Evolutionary conservation across 2,888 invertebrate species (phyloP), one percentile per base, ranked within the genome.

Genomic region (Cataglyphis altisquamis): DNA sequence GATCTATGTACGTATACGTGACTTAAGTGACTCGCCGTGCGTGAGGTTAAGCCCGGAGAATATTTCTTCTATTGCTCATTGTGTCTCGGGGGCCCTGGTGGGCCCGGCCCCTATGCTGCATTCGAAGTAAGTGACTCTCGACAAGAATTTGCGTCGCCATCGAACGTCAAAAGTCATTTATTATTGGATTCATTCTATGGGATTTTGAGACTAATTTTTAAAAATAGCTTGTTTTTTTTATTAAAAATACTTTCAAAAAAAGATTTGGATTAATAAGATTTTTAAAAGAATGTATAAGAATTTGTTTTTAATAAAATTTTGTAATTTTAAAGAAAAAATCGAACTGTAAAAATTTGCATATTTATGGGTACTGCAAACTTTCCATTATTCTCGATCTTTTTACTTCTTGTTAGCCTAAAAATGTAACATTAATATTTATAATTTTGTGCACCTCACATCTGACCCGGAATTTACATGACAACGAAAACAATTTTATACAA

Each of bases 41-140:
- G 86, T 90, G 91, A 92, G 92, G 90, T 91, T 90, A 92, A 90
- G 86, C 86, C 86, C 78, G 82, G 90, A 89, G 91, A 92, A 92
- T 92, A 90, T 89, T 90, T 90, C 88, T 89, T 84, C 87, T 84
- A 87, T 90, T 86, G 88, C 87, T 90, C 89, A 89, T 91, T 91
- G 89, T 90, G 82, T 84, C 81, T 73, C 62, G 52, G 32, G 12
- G 48, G 36, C 32, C 62, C 10, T 36, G 48, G 18, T 36, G 21
- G 55, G 55, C 48, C 63, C 9, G 63, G 45, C 21, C 72, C 12
- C 74, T 75, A 57, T 70, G 39, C 15, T 45, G 66, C 66, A 48
- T 77, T 82, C 75, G 77, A 68, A 72, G 64, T 83, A 66, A 80
- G 60, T 39, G 67, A 45, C 18, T 29, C 64, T 73, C 52, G 68